Evolutionary conservation across 2,888 invertebrate species (phyloP), one percentile per base, ranked within the genome.

Genomic region (Xestobium rufovillosum): DNA sequence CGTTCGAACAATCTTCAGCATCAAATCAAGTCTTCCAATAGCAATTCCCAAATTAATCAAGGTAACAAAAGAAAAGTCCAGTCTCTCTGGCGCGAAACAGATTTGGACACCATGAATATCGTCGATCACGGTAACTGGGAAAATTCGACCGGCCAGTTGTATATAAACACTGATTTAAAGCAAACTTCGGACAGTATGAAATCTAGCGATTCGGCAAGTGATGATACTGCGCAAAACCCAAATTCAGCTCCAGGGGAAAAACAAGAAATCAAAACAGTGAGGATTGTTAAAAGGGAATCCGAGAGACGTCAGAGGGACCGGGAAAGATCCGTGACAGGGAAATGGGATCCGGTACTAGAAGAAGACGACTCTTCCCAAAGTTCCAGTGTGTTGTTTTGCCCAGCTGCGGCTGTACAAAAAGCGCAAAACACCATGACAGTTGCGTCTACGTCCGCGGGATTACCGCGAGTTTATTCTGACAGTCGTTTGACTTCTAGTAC

Each of bases 241-340:
- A 55, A 52, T 39, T 33, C 50, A 15, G 41, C 47, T 3, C 59
- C 71, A 1, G 79, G 83, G 38, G 91, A 91, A 57, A 88, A 88
- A 51, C 78, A 83, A 60, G 90, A 91, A 66, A 87, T 88, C 39
- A 89, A 91, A 72, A 92, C 92, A 0, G 92, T 94, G 11, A 75
- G 92, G 40, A 91, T 92, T 53, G 91, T 94, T 1, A 94, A 94
- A 66, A 72, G 91, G 9, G 90, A 91, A 60, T 87, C 89, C 13
- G 91, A 90, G 61, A 75, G 89, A 34, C 71, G 91, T 1, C 87
- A 87, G 57, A 70, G 86, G 31, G 87, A 87, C 53, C 71, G 86
- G 30, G 87, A 87, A 52, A 78, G 84, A 30, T 72, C 71, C 16
- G 41, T 46, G 9, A 52, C 54, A 3, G 56, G 58, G 3, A 63